Percentiles rank a stretch among this genome's conserved stretches.
phyloP scores from a whole-genome alignment of 2,888 invertebrate species.

The Octonoba sinensis region DNA sequence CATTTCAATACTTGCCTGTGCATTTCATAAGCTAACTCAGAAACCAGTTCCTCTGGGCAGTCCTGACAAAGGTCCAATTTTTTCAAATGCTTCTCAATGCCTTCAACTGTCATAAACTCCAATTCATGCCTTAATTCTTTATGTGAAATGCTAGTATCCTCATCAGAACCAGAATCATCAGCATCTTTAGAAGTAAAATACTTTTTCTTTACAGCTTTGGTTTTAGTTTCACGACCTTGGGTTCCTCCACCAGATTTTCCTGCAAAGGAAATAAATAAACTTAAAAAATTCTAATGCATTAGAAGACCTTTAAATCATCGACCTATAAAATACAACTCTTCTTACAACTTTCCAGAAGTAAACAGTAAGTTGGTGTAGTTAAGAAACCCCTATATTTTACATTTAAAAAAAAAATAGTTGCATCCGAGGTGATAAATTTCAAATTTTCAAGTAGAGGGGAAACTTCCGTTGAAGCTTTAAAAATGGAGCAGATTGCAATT shows the following conservation, averaged over 20 bases:
- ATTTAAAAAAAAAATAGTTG: no score
- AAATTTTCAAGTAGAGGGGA: no score
- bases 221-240: conserved; percentile 95
- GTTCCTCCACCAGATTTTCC: conserved; percentile 90
- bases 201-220: conserved; percentile 89
- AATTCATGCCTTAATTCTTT: conserved; percentile 72
- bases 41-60: conserved; percentile 80
- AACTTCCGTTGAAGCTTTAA: no score
- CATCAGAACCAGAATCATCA: conserved; percentile 79
- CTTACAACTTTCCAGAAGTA: neutral
- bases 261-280: conserved; percentile 67
- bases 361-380: neutral
- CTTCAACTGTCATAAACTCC: conserved; percentile 78
- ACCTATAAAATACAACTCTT: neutral
- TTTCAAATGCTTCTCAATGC: conserved; percentile 78
- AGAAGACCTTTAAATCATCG: no score
- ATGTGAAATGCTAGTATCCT: conserved; percentile 72
- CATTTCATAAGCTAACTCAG: conserved; percentile 79
- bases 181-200: conserved; percentile 71
- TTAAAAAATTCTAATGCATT: neutral
- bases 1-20: conserved; percentile 74
- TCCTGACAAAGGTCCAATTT: conserved; percentile 72
- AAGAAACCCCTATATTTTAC: no score
- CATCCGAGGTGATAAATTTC: no score
- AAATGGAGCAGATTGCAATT: no score